Evolutionary conservation across 2,888 invertebrate species (phyloP).

Genomic region (Pammene aurita): DNA sequence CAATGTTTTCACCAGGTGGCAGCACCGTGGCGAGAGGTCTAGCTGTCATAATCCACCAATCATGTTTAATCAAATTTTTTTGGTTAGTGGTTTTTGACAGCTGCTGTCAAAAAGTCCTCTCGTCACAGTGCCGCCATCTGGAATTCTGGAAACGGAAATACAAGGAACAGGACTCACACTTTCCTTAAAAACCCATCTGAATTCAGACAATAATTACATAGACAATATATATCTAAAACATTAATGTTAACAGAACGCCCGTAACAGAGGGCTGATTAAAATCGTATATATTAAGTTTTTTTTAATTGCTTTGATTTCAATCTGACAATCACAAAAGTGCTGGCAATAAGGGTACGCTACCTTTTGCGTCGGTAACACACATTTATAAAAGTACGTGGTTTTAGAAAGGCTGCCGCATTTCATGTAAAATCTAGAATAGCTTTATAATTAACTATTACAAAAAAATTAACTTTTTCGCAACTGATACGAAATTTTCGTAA

Average conservation of each 20-base stretch:
- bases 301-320: constrained; percentile 22
- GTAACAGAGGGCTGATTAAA: not conserved
- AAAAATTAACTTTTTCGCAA: not conserved
- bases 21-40: no score
- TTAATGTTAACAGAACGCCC: constrained; percentile 2
- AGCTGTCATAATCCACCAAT: no score
- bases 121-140: no score
- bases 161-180: not conserved
- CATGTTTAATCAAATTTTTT: no score
- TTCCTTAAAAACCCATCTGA: not conserved
- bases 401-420: not conserved
- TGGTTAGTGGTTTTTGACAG: no score
- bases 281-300: constrained; percentile 6
- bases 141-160: no score
- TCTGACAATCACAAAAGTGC: constrained; percentile 11
- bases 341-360: not conserved
- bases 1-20: no score
- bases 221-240: constrained; percentile 7
- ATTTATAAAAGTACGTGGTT: not conserved
- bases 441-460: no score
- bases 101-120: no score
- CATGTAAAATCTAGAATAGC: not conserved
- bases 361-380: not conserved
- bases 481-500: not conserved
- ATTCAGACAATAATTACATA: constrained; percentile 22